Base-by-base conservation (phyloP, 1,140 invertebrate species). In the Holotrichia oblita region DNA sequence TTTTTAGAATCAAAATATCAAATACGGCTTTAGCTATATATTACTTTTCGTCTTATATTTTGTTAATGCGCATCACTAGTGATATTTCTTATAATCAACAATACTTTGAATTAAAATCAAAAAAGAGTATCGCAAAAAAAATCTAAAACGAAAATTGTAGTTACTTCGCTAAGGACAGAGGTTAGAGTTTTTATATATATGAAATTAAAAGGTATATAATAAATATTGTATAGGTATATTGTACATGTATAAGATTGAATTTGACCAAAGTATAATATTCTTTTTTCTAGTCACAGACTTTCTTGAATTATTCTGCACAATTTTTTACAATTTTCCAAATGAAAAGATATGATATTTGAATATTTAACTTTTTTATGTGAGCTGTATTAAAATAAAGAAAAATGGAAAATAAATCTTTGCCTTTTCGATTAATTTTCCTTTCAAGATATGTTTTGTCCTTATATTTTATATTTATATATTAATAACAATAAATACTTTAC, bases 281-380 rank as follows among this genome's bases (percentile, higher is more conserved):
- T 74, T 41, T 74, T 74, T 74, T 74, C 73, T 74, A 74, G 73
- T 74, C 73, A 74, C 73, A 74, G 73, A 74, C 73, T 74, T 74
- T 41, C 61, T 69, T 69, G 41, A 41, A 74, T 74, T 74, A 44
- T 74, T 41, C 34, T 74, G 73, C 73, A 74, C 73, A 74, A 74
- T 74, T 74, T 74, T 74, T 74, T 74, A 74, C 73, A 69, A 69
- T 69, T 44, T 74, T 74, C 41, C 34, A 41, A 41, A 74, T n/a
- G 34, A 74, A 40, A 74, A 40, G 27, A 74, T 40, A 44, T 74
- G 73, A 74, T 42, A 44, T 74, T 22, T 74, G 40, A 74, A 74
- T 74, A 74, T 74, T 44, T 74, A 74, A 74, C 34, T 40, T 74
- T 74, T 74, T 74, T 69, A 69, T 69, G 61, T 69, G 61, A 69